Evolutionary conservation across 2,113 vertebrate species (phyloP).

Genomic region (Aix galericulata): DNA sequence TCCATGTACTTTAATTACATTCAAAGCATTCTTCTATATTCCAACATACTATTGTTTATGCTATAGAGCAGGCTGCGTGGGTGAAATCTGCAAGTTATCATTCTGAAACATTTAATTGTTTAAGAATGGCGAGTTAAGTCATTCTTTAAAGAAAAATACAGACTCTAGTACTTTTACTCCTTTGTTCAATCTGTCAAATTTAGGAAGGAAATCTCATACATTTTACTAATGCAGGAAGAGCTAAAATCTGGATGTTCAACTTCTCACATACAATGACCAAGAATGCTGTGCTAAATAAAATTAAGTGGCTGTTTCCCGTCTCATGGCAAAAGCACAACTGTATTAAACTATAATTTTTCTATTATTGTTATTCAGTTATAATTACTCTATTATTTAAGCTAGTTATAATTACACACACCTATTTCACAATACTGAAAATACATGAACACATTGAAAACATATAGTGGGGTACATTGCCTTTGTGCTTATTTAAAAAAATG

Average conservation of each 20-base stretch:
- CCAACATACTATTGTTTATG: conserved; percentile 15
- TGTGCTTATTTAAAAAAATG: neutral
- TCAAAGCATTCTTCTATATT: conserved; percentile 2
- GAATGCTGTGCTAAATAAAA: neutral
- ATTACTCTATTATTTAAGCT: neutral
- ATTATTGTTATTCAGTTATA: neutral
- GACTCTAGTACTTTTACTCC: neutral
- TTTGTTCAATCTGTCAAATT: neutral
- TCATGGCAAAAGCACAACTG: neutral
- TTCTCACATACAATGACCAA: neutral
- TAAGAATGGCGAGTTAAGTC: neutral
- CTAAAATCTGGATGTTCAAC: neutral
- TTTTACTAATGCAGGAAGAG: neutral
- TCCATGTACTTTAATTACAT: neutral
- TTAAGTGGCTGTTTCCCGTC: neutral
- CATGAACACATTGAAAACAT: neutral
- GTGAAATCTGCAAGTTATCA: neutral
- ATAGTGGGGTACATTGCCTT: neutral
- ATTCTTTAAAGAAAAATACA: neutral
- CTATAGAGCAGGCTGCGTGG: neutral
- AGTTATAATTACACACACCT: neutral
- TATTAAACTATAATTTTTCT: neutral
- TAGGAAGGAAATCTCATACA: neutral
- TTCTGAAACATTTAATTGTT: neutral
- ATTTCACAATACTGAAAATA: neutral